A percentile compares a stretch with the other conserved stretches of the same genome.
These are phyloP conservation scores for Lasioglossum calceatum DNA, from an alignment of 2,888 invertebrate species.

Conservation along the genomic window DNA sequence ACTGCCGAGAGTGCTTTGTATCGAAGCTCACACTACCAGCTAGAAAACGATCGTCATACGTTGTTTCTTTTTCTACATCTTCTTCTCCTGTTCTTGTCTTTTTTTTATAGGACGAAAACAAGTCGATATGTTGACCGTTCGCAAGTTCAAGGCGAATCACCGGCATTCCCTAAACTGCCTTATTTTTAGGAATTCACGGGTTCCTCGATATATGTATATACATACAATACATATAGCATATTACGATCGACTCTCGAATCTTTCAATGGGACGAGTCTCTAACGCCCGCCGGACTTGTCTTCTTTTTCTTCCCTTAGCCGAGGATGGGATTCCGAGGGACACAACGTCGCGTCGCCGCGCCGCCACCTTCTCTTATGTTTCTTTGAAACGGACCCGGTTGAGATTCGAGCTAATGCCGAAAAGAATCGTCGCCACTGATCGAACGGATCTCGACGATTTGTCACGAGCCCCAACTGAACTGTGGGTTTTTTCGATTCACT, in stretches of 20 bases:
- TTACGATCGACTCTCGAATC: not conserved
- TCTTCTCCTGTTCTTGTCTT: not conserved
- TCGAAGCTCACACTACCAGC: not conserved
- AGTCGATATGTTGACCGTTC: constrained; percentile 46
- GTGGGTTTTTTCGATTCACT: not conserved
- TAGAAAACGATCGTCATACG: not conserved
- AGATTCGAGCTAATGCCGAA: not conserved
- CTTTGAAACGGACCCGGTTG: not conserved
- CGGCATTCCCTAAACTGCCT: constrained; percentile 74
- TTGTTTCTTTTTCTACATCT: not conserved
- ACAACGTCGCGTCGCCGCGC: not conserved
- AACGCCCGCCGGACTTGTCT: not conserved
- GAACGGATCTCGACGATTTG: not conserved
- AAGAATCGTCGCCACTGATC: not conserved
- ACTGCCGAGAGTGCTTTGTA: not conserved
- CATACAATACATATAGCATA: not conserved
- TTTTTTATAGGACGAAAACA: constrained; percentile 29
- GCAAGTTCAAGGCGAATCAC: constrained; percentile 82
- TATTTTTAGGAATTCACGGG: constrained; percentile 64
- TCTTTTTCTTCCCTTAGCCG: not conserved
- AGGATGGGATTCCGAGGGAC: not conserved
- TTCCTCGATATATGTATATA: not conserved
- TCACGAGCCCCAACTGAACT: not conserved
- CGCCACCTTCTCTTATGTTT: not conserved
- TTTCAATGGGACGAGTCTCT: constrained; percentile 12